Evolutionary conservation across 1,140 invertebrate genomes (phyloP).

Genomic region (Anastatus disparis): DNA sequence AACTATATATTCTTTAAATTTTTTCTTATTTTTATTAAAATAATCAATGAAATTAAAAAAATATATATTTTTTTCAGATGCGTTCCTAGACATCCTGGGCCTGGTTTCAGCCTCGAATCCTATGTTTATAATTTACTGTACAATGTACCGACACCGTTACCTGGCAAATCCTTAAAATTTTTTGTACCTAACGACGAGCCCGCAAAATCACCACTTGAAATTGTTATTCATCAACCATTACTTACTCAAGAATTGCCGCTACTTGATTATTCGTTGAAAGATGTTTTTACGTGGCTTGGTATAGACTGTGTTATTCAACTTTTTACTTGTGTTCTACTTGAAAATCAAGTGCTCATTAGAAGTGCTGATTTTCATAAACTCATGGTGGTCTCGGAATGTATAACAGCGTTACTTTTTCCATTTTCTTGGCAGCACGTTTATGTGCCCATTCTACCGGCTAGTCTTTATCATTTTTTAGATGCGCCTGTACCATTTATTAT

Average conservation of each 20-base stretch:
- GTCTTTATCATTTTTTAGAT: slow-evolving; percentile 96
- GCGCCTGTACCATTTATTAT: slow-evolving; percentile 99
- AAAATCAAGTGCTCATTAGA: slow-evolving; percentile 95
- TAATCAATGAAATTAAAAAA: too few species aligned
- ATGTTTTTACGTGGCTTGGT: slow-evolving; percentile 88
- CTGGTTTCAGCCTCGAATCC: slow-evolving; percentile 85
- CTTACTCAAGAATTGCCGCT: slow-evolving; percentile 86
- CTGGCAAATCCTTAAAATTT: slow-evolving; percentile 87
- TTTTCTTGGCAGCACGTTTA: slow-evolving; percentile 99
- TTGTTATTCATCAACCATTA: slow-evolving; percentile 78
- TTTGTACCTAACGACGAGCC: slow-evolving; percentile 80
- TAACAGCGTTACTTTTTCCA: slow-evolving; percentile 90
- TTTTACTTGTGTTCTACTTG: slow-evolving; percentile 94
- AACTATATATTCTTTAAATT: too few species aligned
- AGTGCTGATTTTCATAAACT: slow-evolving; percentile 93
- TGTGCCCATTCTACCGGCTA: slow-evolving; percentile 96
- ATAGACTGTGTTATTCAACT: slow-evolving; percentile 91
- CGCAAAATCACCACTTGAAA: slow-evolving; percentile 74
- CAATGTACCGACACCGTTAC: slow-evolving; percentile 89
- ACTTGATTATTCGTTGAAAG: slow-evolving; percentile 90
- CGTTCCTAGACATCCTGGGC: slow-evolving; percentile 77
- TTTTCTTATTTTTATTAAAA: too few species aligned
- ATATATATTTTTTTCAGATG: too few species aligned
- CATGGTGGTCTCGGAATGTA: slow-evolving; percentile 96
- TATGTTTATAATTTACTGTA: slow-evolving; percentile 96